Percentiles rank a stretch among this genome's conserved stretches.
Conservation (phyloP, 1,140 invertebrate species). For the Rhopalosiphum maidis region DNA sequence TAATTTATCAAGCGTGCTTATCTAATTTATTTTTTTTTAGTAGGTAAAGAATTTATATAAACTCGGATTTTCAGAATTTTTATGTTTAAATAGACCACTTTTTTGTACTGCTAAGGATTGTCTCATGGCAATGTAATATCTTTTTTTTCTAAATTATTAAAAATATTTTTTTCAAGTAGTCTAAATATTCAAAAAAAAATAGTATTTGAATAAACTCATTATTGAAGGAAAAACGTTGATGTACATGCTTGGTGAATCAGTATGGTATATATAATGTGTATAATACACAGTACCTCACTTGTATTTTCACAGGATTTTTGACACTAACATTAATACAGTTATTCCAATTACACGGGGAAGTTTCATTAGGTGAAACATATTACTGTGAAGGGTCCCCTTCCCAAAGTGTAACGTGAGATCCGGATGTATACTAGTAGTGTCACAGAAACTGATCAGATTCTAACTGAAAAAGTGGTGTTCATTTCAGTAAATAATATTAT, state of each 20-base stretch:
- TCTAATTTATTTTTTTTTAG: too few species aligned
- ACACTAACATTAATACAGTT: background rate
- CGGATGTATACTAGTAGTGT: background rate
- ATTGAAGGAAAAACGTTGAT: background rate
- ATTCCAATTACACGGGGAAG: background rate
- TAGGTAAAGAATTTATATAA: too few species aligned
- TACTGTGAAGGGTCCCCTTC: background rate
- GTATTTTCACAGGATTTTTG: background rate
- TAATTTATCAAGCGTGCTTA: too few species aligned
- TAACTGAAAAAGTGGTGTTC: background rate
- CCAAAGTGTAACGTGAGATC: background rate
- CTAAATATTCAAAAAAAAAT: too few species aligned
- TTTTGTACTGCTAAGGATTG: too few species aligned
- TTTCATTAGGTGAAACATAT: conserved; percentile 17
- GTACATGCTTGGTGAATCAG: background rate
- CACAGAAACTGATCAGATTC: conserved; percentile 5
- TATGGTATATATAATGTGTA: background rate
- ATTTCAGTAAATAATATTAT: conserved; percentile 7
- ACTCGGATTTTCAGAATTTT: too few species aligned
- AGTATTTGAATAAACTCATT: too few species aligned
- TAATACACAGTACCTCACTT: background rate
- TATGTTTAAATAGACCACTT: too few species aligned
- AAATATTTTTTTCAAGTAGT: too few species aligned
- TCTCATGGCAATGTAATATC: too few species aligned
- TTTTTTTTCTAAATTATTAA: too few species aligned